phyloP scores from a whole-genome alignment of 1,140 invertebrate species.

The Choristoneura fumiferana region DNA sequence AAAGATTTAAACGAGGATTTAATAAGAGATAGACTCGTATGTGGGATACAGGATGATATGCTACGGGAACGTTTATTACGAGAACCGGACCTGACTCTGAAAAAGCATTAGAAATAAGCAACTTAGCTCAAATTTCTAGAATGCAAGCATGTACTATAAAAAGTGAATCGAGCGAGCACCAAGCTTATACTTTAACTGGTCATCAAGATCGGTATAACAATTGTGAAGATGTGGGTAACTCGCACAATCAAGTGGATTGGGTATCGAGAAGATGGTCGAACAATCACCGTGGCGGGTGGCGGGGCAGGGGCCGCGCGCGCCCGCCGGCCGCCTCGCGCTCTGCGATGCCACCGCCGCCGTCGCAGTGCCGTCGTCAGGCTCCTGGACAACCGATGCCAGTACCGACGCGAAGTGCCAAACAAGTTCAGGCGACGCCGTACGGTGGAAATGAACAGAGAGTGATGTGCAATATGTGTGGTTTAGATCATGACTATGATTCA shows the following conservation, averaged over 20 bases:
- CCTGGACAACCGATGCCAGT: neutral
- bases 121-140: neutral
- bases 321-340: neutral
- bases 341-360: neutral
- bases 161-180: neutral
- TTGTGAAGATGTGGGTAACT: neutral
- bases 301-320: neutral
- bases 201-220: neutral
- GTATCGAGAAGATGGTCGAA: neutral
- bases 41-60: neutral
- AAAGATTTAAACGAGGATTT: neutral
- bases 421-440: neutral
- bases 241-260: neutral
- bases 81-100: constrained; percentile 5
- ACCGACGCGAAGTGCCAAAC: neutral
- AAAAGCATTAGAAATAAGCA: neutral
- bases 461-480: neutral
- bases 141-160: neutral
- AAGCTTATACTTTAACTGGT: neutral
- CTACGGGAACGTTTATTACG: constrained; percentile 12
- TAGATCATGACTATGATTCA: neutral
- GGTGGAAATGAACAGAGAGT: neutral
- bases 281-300: neutral
- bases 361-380: neutral
- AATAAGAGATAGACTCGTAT: neutral